Evolutionary conservation across 2,113 vertebrate species (phyloP), one percentile per base, ranked within the genome.

Genomic region (Rhabdornis inornatus): DNA sequence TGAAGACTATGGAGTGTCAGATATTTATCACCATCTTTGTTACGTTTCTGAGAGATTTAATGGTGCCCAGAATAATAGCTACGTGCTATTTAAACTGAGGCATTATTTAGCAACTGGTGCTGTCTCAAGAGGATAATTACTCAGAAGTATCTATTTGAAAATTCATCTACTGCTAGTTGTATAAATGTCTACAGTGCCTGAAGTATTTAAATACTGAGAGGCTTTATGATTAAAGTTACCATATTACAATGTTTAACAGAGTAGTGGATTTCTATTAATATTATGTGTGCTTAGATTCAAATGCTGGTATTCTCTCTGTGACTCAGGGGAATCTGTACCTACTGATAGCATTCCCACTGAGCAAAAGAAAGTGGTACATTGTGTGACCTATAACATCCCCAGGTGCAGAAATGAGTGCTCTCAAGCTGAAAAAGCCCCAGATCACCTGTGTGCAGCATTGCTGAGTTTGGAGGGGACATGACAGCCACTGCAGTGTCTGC

Each of bases 101-200:
- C 90, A 65, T 75, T 95, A 82, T 87, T 96, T 91, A 90, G 91
- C 94, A 93, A 82, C 96, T 96, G 91, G 60, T 97, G 82, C 86
- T 91, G 81, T 92, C 75, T 95, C 92, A 83, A 97, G 94, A 97
- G 95, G 93, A 82, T 83, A 89, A 95, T 97, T 95, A 91, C 92
- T 98, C 65, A 93, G 93, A 97, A 96, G 94, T 94, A 89, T 96
- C 95, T 94, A 83, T 97, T 95, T 95, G 88, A 95, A 96, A 96
- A 95, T 96, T 91, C 89, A 69, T 90, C 45, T 92, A 72, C 92
- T 84, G 78, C 95, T 96, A 92, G 95, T 96, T 95, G 81, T 95
- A 95, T 96, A 96, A 97, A 95, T 87, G 74, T 95, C 96, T 97
- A 86, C 95, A 70, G 78, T 64, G 52, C 78, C 95, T 95, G 91